Base-by-base conservation (phyloP, 2,113 vertebrate species). In the Aphyosemion australe region DNA sequence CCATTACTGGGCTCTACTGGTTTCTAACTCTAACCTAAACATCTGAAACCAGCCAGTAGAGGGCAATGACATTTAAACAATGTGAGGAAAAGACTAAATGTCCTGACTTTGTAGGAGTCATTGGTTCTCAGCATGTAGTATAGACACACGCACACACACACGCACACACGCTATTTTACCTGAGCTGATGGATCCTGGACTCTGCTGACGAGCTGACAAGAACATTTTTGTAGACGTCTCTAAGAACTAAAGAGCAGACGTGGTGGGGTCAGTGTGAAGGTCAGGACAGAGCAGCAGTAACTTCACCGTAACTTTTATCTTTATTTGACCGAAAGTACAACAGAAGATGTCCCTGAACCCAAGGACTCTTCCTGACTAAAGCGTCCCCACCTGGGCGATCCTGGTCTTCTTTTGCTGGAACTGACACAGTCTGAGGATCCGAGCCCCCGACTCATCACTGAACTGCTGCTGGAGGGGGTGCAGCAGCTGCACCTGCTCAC, bases 381-480 rank as follows among this genome's bases (percentile, higher is more conserved):
- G 13, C 39, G 53, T 8, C 42, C 67, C 52, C 80, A 98, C 97
- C 93, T 99, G 95, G 52, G 96, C 97, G 86, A 99, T 97, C 74
- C 94, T 94, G 56, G 97, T 99, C 90, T 99, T 99, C 92, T 96
- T 99, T 86, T 99, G 97, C 47, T 98, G 95, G 86, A 99, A 99
- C 89, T 94, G 95, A 89, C 97, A 99, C 18, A 96, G 94, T 11
- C 93, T 84, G 57, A 99, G 76, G 71, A 99, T 95, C 72, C 93
- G 93, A 37, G 95, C 93, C 15, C 97, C 97, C 0, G 95, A 95
- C 68, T 94, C 92, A 16, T 99, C 95, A 72, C 74, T 95, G 72
- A 99, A 99, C 84, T 94, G 97, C 65, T 99, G 95, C 0, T 97
- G 95, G 91, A 99, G 98, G 0, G 97, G 97, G 65, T 99, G 97